Evolutionary conservation across 1,140 invertebrate species (phyloP), one percentile per base, ranked within the genome.

Genomic region (Riptortus pedestris): DNA sequence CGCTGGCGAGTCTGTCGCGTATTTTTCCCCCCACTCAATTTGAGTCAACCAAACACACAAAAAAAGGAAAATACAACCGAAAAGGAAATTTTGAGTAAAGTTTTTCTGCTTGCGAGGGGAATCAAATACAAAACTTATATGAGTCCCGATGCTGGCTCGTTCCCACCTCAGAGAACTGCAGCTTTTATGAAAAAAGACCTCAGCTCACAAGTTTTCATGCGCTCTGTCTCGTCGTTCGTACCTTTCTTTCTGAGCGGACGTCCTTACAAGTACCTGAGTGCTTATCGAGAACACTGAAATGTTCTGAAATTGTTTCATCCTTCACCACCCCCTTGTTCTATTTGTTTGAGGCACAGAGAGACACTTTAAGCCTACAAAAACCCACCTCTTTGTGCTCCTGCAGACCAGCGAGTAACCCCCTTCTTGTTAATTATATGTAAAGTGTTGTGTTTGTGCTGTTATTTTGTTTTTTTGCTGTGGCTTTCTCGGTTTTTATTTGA

Each of bases 211-310:
- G 4, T 7, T 22, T 55, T 55, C 51, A 55, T 55, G 51, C 22
- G 51, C 22, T 24, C 24, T 18, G 51, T 55, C 5, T 55, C 51
- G 2, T 55, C 51, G 22, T 55, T 55, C 24, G 51, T 55, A 4
- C 51, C 51, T 12, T 55, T 55, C 24, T 55, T 55, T 27, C 51
- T 24, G 24, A 18, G 24, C 51, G 51, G 51, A 16, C 2, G 51
- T 4, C 51, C 51, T 0, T 55, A 55, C 24, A 55, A 55, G 26
- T 55, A 55, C 22, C 51, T 55, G 1, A 55, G 51, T 55, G 51
- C 20, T 55, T 55, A 55, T 55, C 22, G 51, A 26, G 51, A 55
- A 55, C 51, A 55, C 51, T 55, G 51, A 55, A 55, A 55, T 55
- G 51, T 55, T 55, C 51, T 55, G 51, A 51, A 11, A 24, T 55